Evolutionary conservation across 2,113 vertebrate genomes (phyloP).

Genomic region (Oceanites oceanicus): DNA sequence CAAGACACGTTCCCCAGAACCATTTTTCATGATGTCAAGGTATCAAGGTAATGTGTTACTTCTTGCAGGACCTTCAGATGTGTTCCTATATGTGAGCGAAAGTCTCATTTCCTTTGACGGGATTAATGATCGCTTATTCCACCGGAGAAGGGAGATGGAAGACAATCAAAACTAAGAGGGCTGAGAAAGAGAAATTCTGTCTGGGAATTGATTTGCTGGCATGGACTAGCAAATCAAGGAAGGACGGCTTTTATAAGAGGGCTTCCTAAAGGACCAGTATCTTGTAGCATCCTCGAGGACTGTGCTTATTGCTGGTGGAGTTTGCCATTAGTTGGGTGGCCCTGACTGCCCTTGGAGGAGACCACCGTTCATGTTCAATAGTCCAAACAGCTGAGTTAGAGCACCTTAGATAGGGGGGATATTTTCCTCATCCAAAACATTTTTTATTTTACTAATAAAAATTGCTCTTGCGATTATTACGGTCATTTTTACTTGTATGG

Average conservation of each 20-base stretch:
- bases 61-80: conserved; percentile 16
- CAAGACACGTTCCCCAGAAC: not conserved
- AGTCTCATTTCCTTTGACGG: conserved; percentile 32
- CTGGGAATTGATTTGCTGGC: not conserved
- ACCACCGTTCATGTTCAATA: not conserved
- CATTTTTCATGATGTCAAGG: conserved; percentile 27
- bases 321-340: not conserved
- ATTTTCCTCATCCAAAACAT: not conserved
- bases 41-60: conserved; percentile 18
- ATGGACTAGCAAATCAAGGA: not conserved
- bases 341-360: not conserved
- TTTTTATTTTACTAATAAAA: not conserved
- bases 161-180: not conserved
- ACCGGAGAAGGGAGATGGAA: not conserved
- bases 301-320: not conserved
- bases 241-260: not conserved
- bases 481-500: not conserved
- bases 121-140: conserved; percentile 20
- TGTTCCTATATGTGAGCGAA: not conserved
- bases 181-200: not conserved
- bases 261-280: not conserved
- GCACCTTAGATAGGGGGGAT: not conserved
- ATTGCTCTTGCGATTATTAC: not conserved
- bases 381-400: not conserved
- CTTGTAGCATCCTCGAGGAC: not conserved